Evolutionary conservation across 2,797 vertebrate genomes (phyloP).

Genomic region (Ctenopoma multispine): DNA sequence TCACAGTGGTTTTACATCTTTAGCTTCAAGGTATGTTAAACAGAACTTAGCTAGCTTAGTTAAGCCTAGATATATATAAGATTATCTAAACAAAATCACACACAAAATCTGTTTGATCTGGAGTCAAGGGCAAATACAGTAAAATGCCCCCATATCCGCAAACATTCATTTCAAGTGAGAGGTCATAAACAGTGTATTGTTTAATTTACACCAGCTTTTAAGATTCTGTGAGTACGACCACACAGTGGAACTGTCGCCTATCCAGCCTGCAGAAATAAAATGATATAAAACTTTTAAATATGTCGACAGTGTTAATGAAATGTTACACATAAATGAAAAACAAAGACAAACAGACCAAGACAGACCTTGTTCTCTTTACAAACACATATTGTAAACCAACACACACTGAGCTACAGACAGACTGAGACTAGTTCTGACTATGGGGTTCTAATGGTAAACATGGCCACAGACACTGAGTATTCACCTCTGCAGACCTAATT

Average conservation of each 20-base stretch:
- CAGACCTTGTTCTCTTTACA: slow-evolving; percentile 34
- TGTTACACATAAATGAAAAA: slow-evolving; percentile 34
- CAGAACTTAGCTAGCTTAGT: background rate
- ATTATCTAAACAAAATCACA: too few relatives aligned
- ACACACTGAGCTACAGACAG: slow-evolving; percentile 41
- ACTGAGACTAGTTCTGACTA: slow-evolving; percentile 37
- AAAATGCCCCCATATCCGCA: background rate
- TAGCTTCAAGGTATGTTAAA: background rate
- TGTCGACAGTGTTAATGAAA: slow-evolving; percentile 11
- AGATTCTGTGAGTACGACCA: background rate
- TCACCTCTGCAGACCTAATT: slow-evolving; percentile 81
- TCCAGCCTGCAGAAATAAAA: background rate
- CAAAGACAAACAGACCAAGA: slow-evolving; percentile 49
- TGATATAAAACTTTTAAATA: background rate
- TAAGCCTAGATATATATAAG: background rate
- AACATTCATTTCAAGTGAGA: background rate
- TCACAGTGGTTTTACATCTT: background rate
- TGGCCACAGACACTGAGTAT: slow-evolving; percentile 68
- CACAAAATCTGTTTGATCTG: background rate
- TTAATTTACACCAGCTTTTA: background rate
- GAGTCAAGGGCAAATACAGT: background rate
- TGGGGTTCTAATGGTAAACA: slow-evolving; percentile 46
- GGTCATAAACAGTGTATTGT: background rate
- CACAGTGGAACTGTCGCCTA: background rate
- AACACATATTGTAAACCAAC: slow-evolving; percentile 32